Evolutionary conservation across 2,888 invertebrate genomes (phyloP), one percentile per base, ranked within the genome.

Genomic region (Hemithea aestivaria): DNA sequence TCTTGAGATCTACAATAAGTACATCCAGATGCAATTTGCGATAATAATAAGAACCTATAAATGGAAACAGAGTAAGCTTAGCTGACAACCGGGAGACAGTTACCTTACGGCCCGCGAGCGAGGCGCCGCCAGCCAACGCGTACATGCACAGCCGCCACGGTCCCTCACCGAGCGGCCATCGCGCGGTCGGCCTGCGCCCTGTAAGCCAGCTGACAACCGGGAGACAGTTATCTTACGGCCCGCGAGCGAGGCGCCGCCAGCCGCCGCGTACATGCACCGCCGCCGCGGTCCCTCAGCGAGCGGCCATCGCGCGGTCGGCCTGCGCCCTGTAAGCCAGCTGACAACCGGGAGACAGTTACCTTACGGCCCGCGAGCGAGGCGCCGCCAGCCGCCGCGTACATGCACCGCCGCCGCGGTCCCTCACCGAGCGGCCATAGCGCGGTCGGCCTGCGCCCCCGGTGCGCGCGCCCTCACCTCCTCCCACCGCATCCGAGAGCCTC

Each of bases 361-460:
- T 93, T 93, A 70, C 94, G 91, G 87, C 93, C 94, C 76, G 95
- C 94, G 83, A 95, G 89, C 71, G 94, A 94, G 70, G 94, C 94
- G 79, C 94, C 95, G 76, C 95, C 95, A 74, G 95, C 95, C 74
- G 95, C 95, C 73, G 95, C 95, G 90, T 95, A 95, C 95, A 95
- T 95, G 66, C 85, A 83, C 84, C 77, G 84, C 74, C 74, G 77
- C 67, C 80, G 80, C 70, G 72, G 73, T 64, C 73, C 63, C 65
- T 71, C 67, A 72, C 65, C 72, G 68, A 73, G 66, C 68, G 71
- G 16, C 16, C 16, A 16, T 16, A 2, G 72, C 70, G 53, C 27
- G 59, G 53, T 51, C 57, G 45, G 41, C 49, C 58, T 59, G 62
- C 57, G 56, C 60, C 56, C 59, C 56, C 45, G 38, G 53, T 43